Evolutionary conservation across 2,113 vertebrate genomes (phyloP).

Genomic region (Cryptotis parvus): DNA sequence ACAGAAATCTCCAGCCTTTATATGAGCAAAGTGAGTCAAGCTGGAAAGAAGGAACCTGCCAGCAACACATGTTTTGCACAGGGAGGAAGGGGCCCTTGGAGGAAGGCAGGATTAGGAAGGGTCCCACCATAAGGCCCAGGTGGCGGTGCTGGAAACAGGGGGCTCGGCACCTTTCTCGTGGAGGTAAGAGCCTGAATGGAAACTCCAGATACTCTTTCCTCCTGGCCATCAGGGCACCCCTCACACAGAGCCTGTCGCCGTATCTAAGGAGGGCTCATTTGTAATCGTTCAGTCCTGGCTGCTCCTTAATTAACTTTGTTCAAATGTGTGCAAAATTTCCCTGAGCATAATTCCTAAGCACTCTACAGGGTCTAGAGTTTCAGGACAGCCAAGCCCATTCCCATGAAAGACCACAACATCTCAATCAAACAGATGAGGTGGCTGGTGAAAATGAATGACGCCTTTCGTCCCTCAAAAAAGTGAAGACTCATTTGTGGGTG

Average conservation of each 20-base stretch:
- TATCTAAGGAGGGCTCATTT: not conserved
- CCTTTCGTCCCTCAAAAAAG: not conserved
- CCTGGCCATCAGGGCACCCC: no score
- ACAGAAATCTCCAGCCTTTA: not conserved
- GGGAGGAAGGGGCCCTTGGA: fast-evolving
- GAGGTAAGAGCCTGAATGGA: not conserved
- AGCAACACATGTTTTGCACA: no score
- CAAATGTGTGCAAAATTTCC: not conserved
- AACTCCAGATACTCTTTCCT: not conserved
- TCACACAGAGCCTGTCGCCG: not conserved
- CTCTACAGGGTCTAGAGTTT: not conserved
- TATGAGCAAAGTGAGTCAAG: not conserved
- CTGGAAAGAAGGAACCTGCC: not conserved
- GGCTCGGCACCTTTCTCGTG: not conserved
- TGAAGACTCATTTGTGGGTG: no score
- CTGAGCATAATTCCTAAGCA: not conserved
- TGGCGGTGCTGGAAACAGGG: no score
- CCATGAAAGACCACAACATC: not conserved
- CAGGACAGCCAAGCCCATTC: not conserved
- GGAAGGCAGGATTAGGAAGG: no score
- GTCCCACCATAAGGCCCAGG: not conserved
- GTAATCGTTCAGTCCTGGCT: not conserved
- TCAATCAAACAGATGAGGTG: not conserved
- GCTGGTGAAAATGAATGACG: not conserved
- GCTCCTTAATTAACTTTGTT: not conserved